Base-by-base conservation (phyloP, 2,888 invertebrate species). In the Cylindroiulus punctatus region DNA sequence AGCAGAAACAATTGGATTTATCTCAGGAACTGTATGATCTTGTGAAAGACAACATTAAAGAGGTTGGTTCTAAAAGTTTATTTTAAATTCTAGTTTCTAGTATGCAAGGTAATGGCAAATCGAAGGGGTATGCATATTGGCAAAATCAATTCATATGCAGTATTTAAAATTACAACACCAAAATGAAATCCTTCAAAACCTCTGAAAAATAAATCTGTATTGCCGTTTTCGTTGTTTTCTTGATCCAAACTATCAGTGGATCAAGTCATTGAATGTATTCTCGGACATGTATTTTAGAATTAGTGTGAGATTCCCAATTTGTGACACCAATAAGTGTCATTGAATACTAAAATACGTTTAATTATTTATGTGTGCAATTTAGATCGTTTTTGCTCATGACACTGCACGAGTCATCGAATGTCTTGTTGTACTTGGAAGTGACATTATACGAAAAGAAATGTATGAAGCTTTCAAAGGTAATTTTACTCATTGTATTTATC, bases 321-420 rank as follows among this genome's bases (percentile, higher is more conserved):
- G n/a, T n/a, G n/a, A n/a, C n/a, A n/a, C n/a, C n/a, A n/a, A n/a
- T n/a, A n/a, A n/a, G n/a, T n/a, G n/a, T n/a, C n/a, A n/a, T n/a
- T n/a, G n/a, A n/a, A n/a, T n/a, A n/a, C n/a, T n/a, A n/a, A n/a
- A n/a, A 17, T 0, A 47, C 0, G 19, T 17, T 32, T 84, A 36
- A 17, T 36, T 7, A 36, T 40, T 12, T 36, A 26, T 84, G 36
- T 44, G 14, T n/a, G 40, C 17, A n/a, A 26, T 85, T 30, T 47
- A 86, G 86, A 14, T 86, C 8, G 47, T 90, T 52, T 90, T 89
- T 88, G 89, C 90, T 81, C 92, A 92, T 88, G 92, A 92, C 88
- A 92, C 92, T 36, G 91, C 91, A 2, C 89, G 92, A 82, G 91
- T 92, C 1, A 90, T 93, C 85, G 92, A 92, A 89, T 92, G 91